Evolutionary conservation across 2,797 vertebrate species (phyloP), one percentile per base, ranked within the genome.

Genomic region (Tympanoctomys barrerae): DNA sequence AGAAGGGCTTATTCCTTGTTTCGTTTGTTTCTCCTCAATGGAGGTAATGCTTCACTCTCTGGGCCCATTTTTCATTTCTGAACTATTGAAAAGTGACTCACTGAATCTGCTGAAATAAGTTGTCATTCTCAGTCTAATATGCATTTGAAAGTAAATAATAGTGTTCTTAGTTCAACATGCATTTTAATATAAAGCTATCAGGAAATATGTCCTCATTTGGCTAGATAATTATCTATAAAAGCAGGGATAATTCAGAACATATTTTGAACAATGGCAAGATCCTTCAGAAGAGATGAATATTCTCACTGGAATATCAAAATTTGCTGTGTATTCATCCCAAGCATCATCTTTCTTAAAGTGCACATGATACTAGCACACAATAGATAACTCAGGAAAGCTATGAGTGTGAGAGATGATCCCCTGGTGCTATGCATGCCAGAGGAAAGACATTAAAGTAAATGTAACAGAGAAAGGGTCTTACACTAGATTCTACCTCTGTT

Each of bases 121-220:
- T 84, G 85, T 85, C 62, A 22, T 71, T 70, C 49, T 95, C 54
- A 59, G 33, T 90, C 21, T 24, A 42, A 96, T n/a, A 81, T 70
- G n/a, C 19, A 95, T 79, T 87, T 87, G 61, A 81, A 95, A 66
- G 46, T 82, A 87, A 91, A 86, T 86, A 86, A 94, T 54, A 66
- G 52, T 90, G 46, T 42, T 13, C 22, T 87, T 77, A 87, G 64
- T 86, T 79, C 42, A 42, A 42, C 8, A 2, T 81, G 66, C 22
- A 64, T 81, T 90, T 90, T 94, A 79, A 86, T 70, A 26, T 73
- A 36, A 54, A 90, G 66, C 87, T 87, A 62, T 39, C 57, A 64
- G 81, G 49, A 46, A 91, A 85, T 81, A 94, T 68, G 14, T 79
- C 28, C 28, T 92, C n/a, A 24, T 85, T 85, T 92, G 54, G 26